A percentile compares a stretch with the other conserved stretches of the same genome.
phyloP scores from a whole-genome alignment of 2,888 invertebrate species.

The Tanytarsus gracilentus region DNA sequence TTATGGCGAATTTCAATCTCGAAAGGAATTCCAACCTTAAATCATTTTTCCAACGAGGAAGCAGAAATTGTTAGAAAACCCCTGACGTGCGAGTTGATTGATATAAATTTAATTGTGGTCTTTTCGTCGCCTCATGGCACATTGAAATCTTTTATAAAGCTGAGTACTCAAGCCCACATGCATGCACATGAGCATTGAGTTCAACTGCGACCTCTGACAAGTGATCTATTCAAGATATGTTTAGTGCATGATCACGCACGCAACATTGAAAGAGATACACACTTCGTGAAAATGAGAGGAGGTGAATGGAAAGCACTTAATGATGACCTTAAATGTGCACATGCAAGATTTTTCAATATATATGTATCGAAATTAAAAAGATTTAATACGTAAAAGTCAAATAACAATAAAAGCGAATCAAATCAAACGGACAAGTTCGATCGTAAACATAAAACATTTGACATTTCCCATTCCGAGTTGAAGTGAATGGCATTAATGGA shows the following conservation, averaged over 20 bases:
- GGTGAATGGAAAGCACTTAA: too few species aligned
- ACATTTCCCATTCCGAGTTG: too few species aligned
- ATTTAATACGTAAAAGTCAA: neutral
- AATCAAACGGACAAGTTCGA: too few species aligned
- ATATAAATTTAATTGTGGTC: constrained; percentile 8
- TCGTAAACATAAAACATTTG: too few species aligned
- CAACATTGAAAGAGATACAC: too few species aligned
- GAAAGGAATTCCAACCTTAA: too few species aligned
- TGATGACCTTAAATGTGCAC: too few species aligned
- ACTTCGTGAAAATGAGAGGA: too few species aligned
- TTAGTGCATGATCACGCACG: too few species aligned
- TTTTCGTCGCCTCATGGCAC: constrained; percentile 10
- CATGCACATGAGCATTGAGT: neutral
- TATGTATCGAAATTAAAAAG: neutral
- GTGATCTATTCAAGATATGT: constrained; percentile 15
- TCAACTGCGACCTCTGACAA: constrained; percentile 18
- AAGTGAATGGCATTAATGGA: too few species aligned
- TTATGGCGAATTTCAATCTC: too few species aligned
- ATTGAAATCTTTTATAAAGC: constrained; percentile 21
- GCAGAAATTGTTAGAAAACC: neutral
- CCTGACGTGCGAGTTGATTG: neutral
- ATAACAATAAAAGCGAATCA: neutral
- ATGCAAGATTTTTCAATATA: too few species aligned
- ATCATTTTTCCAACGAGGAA: neutral
- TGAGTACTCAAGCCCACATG: neutral